These are phyloP conservation scores for Hippasteria phrygiana DNA, from an alignment of 53 echinoderm and acorn worm genomes.

Conservation along the genomic window DNA sequence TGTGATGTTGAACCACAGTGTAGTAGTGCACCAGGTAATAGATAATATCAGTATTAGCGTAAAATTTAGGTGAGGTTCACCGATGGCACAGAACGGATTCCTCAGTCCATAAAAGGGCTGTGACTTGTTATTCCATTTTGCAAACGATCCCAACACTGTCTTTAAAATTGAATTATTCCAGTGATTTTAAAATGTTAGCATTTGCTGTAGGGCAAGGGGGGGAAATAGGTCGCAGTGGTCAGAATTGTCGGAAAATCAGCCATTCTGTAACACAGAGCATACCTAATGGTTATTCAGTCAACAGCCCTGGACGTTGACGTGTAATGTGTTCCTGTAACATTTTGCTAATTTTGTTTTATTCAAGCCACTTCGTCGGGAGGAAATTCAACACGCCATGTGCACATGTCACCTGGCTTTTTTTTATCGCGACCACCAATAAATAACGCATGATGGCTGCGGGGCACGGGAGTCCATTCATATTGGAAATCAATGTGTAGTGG, in stretches of 20 bases:
- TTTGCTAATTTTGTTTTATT: constrained; percentile 59
- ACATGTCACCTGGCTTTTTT: constrained; percentile 64
- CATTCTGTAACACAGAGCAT: not conserved
- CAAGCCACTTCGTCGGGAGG: constrained; percentile 35
- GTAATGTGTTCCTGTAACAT: constrained; percentile 38
- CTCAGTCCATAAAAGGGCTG: too few relatives aligned
- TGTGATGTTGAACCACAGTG: too few relatives aligned
- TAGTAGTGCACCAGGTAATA: too few relatives aligned
- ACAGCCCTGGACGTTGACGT: constrained; percentile 11
- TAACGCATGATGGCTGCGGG: constrained; percentile 59
- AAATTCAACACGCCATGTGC: constrained; percentile 63
- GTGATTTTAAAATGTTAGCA: constrained; percentile 23
- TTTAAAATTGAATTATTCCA: constrained; percentile 33
- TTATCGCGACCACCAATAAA: constrained; percentile 56
- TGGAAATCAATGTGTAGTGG: constrained; percentile 62
- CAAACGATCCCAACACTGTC: constrained; percentile 15
- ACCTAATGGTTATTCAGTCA: constrained; percentile 14
- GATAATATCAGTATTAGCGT: too few relatives aligned
- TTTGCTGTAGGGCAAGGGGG: constrained; percentile 19
- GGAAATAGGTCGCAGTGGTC: not conserved
- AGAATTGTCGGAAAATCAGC: not conserved
- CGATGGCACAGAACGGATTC: not conserved
- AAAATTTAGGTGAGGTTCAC: not conserved
- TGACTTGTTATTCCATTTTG: not conserved
- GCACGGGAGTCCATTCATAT: constrained; percentile 54